Evolutionary conservation across 2,797 vertebrate genomes (phyloP).

Genomic region (Oreochromis mossambicus): DNA sequence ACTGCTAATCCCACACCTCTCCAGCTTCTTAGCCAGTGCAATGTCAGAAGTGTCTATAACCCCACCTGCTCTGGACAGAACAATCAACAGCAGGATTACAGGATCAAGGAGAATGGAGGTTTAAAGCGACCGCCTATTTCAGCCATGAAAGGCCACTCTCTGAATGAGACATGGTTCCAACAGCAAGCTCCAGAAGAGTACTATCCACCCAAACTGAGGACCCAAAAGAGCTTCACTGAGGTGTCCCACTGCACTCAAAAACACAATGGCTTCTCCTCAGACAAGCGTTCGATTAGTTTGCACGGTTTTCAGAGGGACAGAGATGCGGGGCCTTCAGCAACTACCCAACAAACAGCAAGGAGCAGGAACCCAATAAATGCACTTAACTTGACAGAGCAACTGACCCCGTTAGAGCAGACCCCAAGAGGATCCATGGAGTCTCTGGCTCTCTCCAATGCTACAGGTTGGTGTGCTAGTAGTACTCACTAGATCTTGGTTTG

Average conservation of each 20-base stretch:
- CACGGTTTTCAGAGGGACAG: conserved; percentile 88
- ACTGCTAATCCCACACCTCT: conserved; percentile 74
- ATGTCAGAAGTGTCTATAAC: conserved; percentile 87
- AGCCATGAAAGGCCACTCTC: conserved; percentile 85
- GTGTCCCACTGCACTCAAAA: conserved; percentile 71
- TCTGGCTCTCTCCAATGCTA: conserved; percentile 87
- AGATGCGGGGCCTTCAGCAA: conserved; percentile 63
- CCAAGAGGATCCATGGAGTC: conserved; percentile 95
- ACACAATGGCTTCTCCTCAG: conserved; percentile 82
- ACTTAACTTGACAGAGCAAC: conserved; percentile 89
- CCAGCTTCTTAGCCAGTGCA: conserved; percentile 95
- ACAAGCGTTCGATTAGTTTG: conserved; percentile 87
- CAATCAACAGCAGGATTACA: conserved; percentile 78
- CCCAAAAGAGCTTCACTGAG: conserved; percentile 91
- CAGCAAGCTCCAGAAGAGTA: conserved; percentile 82
- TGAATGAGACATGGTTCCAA: conserved; percentile 89
- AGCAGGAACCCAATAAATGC: conserved; percentile 92
- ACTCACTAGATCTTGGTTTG: neutral
- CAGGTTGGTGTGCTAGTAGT: conserved; percentile 74
- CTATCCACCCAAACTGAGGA: conserved; percentile 84
- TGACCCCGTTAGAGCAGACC: conserved; percentile 90
- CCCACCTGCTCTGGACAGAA: conserved; percentile 71
- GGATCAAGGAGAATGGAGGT: conserved; percentile 82
- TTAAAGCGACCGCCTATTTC: conserved; percentile 85
- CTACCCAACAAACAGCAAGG: conserved; percentile 84